Evolutionary conservation across 2,888 invertebrate genomes (phyloP).

Genomic region (Calameuta idolon): DNA sequence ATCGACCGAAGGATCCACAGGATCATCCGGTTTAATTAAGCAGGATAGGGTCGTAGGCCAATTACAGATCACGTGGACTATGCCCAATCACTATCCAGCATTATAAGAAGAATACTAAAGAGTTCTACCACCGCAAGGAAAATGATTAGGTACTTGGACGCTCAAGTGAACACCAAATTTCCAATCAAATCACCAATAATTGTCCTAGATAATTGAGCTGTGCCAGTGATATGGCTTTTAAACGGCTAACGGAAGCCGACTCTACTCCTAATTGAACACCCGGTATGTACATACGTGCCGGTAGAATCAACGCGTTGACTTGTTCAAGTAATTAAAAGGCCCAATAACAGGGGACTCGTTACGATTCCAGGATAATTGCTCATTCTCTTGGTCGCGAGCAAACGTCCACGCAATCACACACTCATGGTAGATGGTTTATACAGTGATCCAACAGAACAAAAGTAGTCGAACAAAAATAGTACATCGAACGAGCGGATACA

Average conservation of each 20-base stretch:
- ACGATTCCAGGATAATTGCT: conserved; percentile 46
- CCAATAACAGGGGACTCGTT: conserved; percentile 33
- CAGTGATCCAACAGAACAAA: neutral
- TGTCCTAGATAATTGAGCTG: neutral
- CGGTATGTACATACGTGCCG: neutral
- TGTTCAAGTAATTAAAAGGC: conserved; percentile 39
- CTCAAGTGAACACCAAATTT: neutral
- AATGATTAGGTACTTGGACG: neutral
- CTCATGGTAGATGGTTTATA: neutral
- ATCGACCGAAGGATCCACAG: neutral
- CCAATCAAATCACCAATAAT: neutral
- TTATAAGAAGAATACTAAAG: neutral
- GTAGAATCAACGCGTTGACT: neutral
- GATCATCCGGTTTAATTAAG: neutral
- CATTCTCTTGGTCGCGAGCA: conserved; percentile 5
- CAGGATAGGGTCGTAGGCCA: neutral
- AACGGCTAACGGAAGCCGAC: neutral
- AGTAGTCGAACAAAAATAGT: neutral
- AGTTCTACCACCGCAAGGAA: neutral
- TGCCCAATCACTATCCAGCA: neutral
- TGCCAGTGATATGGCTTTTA: neutral
- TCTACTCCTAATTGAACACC: neutral
- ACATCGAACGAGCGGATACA: neutral
- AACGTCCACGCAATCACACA: neutral
- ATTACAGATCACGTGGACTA: neutral